These are phyloP conservation scores for Tringa solitaria DNA, from an alignment of 2,113 vertebrate genomes.

Conservation along the genomic window DNA sequence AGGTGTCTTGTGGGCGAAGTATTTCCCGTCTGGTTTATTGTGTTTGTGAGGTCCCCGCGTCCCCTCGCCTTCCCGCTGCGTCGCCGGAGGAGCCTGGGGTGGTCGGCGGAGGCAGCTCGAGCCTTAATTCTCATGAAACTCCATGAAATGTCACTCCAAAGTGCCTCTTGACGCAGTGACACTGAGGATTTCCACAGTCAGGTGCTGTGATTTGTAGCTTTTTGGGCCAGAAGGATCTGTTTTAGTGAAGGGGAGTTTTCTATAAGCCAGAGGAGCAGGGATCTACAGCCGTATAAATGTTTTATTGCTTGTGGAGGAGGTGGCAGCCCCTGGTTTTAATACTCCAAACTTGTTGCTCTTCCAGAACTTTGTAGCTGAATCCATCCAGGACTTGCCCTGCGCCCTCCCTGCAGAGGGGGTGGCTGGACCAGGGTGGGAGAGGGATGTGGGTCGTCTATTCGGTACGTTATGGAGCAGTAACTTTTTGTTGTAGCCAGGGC, in stretches of 20 bases:
- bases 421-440: background rate
- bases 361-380: background rate
- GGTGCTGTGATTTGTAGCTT: fast-evolving
- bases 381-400: fast-evolving
- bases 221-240: background rate
- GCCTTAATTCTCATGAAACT: fast-evolving
- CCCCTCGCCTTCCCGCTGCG: background rate
- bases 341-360: background rate
- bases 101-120: background rate
- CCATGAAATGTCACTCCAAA: fast-evolving
- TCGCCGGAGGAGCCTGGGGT: background rate
- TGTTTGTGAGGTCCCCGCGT: background rate
- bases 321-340: background rate
- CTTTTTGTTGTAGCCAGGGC: background rate
- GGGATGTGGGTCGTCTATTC: no score
- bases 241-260: background rate
- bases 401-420: fast-evolving
- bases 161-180: background rate
- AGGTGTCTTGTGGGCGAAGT: slow-evolving; percentile 77
- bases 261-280: fast-evolving
- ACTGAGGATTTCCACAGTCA: fast-evolving
- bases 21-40: background rate
- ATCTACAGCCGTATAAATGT: fast-evolving
- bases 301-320: background rate
- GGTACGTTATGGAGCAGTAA: no score